Percentiles rank a stretch among this genome's conserved stretches.
Conservation (phyloP, 2,888 invertebrate genomes). For the Drosophila nr. fundita region DNA sequence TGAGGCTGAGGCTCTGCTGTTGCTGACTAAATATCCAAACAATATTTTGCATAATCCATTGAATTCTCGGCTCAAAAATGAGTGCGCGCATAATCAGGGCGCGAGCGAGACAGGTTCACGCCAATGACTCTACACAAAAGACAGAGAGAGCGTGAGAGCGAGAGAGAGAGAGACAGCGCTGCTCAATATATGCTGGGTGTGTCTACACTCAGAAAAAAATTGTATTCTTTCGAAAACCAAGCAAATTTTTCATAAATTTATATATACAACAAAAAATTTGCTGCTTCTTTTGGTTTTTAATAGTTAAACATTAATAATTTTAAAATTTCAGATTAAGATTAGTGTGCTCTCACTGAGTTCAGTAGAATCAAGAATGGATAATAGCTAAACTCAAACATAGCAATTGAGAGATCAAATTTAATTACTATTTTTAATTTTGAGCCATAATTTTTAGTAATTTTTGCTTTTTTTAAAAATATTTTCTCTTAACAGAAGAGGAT, state of each 20-base stretch:
- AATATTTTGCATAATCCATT: conserved; percentile 78
- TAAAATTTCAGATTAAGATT: no score
- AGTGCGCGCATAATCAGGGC: conserved; percentile 74
- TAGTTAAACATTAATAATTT: neutral
- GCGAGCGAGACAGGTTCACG: conserved; percentile 42
- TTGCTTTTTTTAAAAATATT: no score
- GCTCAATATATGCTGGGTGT: conserved; percentile 61
- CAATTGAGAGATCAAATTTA: neutral
- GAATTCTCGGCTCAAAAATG: conserved; percentile 69
- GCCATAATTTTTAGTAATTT: accelerated
- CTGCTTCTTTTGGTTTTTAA: neutral
- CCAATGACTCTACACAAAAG: neutral
- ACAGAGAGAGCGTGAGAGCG: neutral
- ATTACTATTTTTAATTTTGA: neutral
- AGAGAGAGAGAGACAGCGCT: conserved; percentile 8
- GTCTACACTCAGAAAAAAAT: conserved; percentile 29
- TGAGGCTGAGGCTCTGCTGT: neutral
- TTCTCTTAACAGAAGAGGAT: no score
- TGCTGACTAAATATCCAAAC: conserved; percentile 50
- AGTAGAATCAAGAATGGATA: neutral
- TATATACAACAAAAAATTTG: accelerated
- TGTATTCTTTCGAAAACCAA: neutral
- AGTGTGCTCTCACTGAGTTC: no score
- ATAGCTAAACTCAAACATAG: neutral
- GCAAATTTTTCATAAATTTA: neutral